Base-by-base conservation (phyloP, 2,888 invertebrate genomes). In the Gastrophysa polygoni region DNA sequence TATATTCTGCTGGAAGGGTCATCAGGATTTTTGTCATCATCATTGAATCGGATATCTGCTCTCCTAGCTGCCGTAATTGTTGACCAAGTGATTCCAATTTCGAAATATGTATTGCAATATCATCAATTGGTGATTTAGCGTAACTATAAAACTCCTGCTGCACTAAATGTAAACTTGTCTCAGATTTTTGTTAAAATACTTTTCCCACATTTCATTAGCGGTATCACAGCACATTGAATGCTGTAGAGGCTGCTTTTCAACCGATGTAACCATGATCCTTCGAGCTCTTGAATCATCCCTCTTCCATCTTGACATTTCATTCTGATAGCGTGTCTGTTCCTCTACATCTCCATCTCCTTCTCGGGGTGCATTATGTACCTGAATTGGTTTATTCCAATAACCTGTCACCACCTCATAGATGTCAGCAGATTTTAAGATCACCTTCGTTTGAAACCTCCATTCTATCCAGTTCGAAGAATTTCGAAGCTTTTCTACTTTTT, bases 21-120 rank as follows among this genome's bases (percentile, higher is more conserved):
- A 44, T 20, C 17, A 59, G 10, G 14, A 59, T 32, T 44, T 54
- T 59, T 4, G 59, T 38, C 18, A 59, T 59, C 17, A 59, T 11
- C 59, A 59, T 59, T 7, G 11, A 14, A 8, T 58, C 51, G 7
- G 32, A 10, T 34, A 59, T 38, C 2, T 18, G 24, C 16, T 55
- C 21, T 17, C 34, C 34, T 43, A 54, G 17, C 20, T 55, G 43
- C 24, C 24, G 17, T 51, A 24, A 24, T 21, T 21, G 18, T 24
- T 24, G 24, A 24, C 24, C 24, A 7, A 24, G 24, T 5, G 24
- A 24, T 24, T 24, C 24, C 7, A 24, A 24, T 24, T 24, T 24
- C 24, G 24, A 24, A 24, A 24, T 24, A 24, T 24, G 24, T 24
- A 24, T 24, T 5, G 24, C 24, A 24, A 24, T 24, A 24, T 24